Evolutionary conservation across 2,888 invertebrate species (phyloP).

Genomic region (Trachelus tabidus): DNA sequence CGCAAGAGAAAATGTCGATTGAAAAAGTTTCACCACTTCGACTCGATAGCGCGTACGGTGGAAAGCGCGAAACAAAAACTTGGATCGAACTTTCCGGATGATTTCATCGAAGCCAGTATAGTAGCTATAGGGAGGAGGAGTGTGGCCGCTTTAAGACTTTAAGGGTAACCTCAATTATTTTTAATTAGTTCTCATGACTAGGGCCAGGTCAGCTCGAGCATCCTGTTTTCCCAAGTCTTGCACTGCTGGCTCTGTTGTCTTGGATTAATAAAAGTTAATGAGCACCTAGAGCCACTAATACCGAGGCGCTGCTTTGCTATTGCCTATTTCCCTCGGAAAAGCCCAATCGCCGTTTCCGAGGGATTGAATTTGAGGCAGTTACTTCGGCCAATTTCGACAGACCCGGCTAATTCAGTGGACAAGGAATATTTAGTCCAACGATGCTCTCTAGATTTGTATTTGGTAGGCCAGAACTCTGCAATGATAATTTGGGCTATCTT

Average conservation of each 20-base stretch:
- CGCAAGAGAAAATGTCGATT: constrained; percentile 36
- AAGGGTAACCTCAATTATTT: constrained; percentile 33
- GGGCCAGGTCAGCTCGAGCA: constrained; percentile 17
- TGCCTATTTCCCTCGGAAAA: too few species aligned
- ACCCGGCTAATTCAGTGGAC: too few species aligned
- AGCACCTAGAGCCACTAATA: constrained; percentile 14
- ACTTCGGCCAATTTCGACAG: too few species aligned
- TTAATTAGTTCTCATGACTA: constrained; percentile 38
- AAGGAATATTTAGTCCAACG: too few species aligned
- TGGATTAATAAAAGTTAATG: constrained; percentile 46
- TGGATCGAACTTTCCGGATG: constrained; percentile 34
- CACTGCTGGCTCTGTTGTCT: constrained; percentile 28
- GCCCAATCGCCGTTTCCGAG: too few species aligned
- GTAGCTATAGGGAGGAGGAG: constrained; percentile 8
- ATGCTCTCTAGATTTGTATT: too few species aligned
- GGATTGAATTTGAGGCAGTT: too few species aligned
- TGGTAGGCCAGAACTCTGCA: too few species aligned
- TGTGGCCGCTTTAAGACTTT: constrained; percentile 7
- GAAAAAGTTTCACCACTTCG: constrained; percentile 48
- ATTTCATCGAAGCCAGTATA: constrained; percentile 20
- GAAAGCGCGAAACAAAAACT: constrained; percentile 1
- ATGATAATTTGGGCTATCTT: too few species aligned
- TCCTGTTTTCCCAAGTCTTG: constrained; percentile 11
- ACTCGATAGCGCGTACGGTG: neutral
- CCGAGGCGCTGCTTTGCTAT: too few species aligned